Evolutionary conservation across 2,113 vertebrate genomes (phyloP), one percentile per base, ranked within the genome.

Genomic region (Thinocorus orbignyianus): DNA sequence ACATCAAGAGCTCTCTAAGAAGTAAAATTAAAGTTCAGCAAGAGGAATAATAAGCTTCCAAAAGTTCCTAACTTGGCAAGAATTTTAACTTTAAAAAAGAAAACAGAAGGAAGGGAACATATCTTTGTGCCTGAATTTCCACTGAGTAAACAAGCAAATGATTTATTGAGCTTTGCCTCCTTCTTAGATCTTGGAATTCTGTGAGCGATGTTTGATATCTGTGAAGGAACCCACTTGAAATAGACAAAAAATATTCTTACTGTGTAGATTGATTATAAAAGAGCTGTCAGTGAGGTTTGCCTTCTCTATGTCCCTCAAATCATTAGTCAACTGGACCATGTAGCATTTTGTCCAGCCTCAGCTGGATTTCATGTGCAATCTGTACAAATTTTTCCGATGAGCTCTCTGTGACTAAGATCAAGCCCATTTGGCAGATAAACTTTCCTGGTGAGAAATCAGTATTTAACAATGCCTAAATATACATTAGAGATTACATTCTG

Each of bases 1-100:
- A 66, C 31, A 72, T 17, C 41, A 92, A 96, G 58, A 90, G 57
- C 24, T 62, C 31, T 7, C n/a, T 70, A 44, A 90, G 55, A 70
- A 90, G 7, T 44, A 58, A 85, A 94, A 88, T 81, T 70, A 85
- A 87, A 92, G 82, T 81, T 81, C 74, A 92, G 35, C 16, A 79
- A 46, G 30, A 73, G 33, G 25, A 87, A 51, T 33, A 65, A 51
- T 31, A 93, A 79, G 37, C 79, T 92, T 82, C 35, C 28, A 52
- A 82, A 82, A 39, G 42, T 72, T 85, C 39, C 57, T 80, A 33
- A 55, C 41, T 74, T 66, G 66, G 60, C 61, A 85, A 68, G n/a
- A 17, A 66, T 65, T 85, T 94, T 68, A 71, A 66, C 0, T 0
- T 65, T 58, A 70, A 46, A 79, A 92, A 86, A 14, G 20, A 49